Percentiles rank a stretch among this genome's conserved stretches.
Evolutionary conservation across 2,888 invertebrate species (phyloP).

Genomic region (Sepioteuthis lessoniana): DNA sequence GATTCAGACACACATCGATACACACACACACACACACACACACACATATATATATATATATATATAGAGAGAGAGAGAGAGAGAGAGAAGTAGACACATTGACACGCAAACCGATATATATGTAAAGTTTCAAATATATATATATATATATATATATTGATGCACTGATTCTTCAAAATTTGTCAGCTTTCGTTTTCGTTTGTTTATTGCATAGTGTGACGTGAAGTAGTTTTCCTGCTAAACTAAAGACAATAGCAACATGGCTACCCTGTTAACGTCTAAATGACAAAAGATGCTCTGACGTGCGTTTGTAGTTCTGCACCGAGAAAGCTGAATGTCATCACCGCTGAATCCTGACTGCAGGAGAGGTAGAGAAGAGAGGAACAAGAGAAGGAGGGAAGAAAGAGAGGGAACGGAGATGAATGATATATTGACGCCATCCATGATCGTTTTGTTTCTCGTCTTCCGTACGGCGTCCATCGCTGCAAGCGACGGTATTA

Average conservation of each 20-base stretch:
- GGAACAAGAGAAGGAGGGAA: background rate
- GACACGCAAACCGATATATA: no score
- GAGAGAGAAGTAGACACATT: no score
- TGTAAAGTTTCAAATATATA: no score
- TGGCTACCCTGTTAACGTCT: background rate
- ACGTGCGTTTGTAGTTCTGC: background rate
- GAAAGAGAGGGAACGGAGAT: no score
- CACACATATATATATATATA: no score
- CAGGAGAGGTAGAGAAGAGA: background rate
- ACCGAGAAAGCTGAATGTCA: background rate
- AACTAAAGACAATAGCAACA: background rate
- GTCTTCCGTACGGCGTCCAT: slow-evolving; percentile 5
- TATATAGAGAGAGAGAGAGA: no score
- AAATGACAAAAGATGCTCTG: slow-evolving; percentile 14
- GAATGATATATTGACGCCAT: background rate
- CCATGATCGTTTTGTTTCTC: background rate
- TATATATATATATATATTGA: background rate
- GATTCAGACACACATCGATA: no score
- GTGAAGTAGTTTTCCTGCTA: background rate
- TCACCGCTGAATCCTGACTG: background rate
- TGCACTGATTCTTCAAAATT: background rate
- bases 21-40: no score
- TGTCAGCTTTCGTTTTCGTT: background rate
- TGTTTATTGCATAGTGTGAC: background rate
- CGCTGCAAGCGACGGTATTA: background rate